Evolutionary conservation across 2,113 vertebrate species (phyloP).

Genomic region (Entelurus aequoreus): DNA sequence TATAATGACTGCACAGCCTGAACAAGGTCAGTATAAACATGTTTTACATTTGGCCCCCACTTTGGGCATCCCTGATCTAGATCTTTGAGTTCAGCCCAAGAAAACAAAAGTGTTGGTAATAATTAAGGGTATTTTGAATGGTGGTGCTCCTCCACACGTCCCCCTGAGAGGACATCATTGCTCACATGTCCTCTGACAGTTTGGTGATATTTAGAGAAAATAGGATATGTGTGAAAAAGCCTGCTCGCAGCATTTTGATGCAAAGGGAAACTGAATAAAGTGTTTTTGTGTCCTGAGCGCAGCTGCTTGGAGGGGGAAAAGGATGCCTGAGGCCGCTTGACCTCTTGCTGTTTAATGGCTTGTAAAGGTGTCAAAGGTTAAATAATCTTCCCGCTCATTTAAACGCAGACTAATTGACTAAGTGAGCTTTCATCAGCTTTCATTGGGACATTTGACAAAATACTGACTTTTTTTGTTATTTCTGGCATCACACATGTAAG

Average conservation of each 20-base stretch:
- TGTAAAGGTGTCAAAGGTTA: conserved; percentile 73
- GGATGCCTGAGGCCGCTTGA: conserved; percentile 52
- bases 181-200: neutral
- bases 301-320: conserved; percentile 1
- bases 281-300: neutral
- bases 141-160: neutral
- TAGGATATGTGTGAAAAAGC: neutral
- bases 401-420: conserved; percentile 52
- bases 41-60: too few species aligned
- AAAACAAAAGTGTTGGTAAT: too few species aligned
- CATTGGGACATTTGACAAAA: neutral
- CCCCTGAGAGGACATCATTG: neutral
- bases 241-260: neutral
- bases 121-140: too few species aligned
- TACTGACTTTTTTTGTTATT: neutral
- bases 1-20: too few species aligned
- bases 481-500: too few species aligned
- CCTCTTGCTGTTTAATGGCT: conserved; percentile 70
- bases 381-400: conserved; percentile 73
- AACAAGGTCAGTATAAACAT: too few species aligned
- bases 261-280: neutral
- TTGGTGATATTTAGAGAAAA: neutral
- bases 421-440: neutral
- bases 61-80: too few species aligned
- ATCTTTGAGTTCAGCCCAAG: too few species aligned